Base-by-base conservation (phyloP, 2,113 vertebrate genomes). In the Elanus axillaris region DNA sequence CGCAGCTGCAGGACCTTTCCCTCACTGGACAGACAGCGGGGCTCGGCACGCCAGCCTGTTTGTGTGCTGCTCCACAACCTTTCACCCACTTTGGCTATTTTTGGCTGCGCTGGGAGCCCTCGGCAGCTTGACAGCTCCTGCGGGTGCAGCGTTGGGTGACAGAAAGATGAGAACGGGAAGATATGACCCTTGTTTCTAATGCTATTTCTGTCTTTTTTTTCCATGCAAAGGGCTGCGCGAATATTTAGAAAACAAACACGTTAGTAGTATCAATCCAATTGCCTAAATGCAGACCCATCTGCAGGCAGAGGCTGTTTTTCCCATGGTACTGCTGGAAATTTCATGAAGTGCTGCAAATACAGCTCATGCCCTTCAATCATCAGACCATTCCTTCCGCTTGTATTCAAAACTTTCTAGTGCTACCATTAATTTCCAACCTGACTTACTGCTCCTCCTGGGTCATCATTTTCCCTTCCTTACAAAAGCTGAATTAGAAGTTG, bases 71-170 rank as follows among this genome's bases (percentile, higher is more conserved):
- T 73, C 62, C 64, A 52, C 47, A 93, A 97, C 95, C 97, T 97
- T 96, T 97, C 83, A 90, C 96, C 97, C 80, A 97, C 90, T 97
- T 96, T 0, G 16, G 21, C 91, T 93, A 45, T 89, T 94, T 94
- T 56, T 36, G n/a, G 84, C 72, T 7, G 1, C 5, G 22, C 32
- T 0, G 10, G 50, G 69, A 92, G 56, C 74, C 32, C 71, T 78
- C 32, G 4, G 87, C 52, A 88, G 59, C 43, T 53, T 0, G 1
- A 75, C 77, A 94, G 47, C 64, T 95, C 36, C 26, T 31, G 47
- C 2, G 0, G 71, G 83, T 86, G 20, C 66, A 77, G 86, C 7
- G 0, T 73, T 11, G 10, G 56, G 55, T 78, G 71, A 78, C 21
- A 88, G 94, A 84, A 97, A 96, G 76, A 90, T 29, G 86, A 96